Evolutionary conservation across 2,797 vertebrate genomes (phyloP).

Genomic region (Eurystomus glaucurus): DNA sequence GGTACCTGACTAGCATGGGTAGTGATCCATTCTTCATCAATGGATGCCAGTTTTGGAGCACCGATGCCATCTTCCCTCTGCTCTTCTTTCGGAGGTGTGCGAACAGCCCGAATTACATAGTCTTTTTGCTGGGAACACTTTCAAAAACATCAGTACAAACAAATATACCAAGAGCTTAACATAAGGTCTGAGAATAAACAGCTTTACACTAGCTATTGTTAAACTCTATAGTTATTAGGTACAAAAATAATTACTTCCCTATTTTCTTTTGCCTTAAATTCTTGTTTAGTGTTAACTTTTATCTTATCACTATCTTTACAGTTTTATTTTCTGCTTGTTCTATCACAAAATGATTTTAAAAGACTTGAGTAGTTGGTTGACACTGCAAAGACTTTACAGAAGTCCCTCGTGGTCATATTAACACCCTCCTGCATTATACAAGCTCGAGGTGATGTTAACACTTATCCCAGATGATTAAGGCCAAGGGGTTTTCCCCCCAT

Average conservation of each 20-base stretch:
- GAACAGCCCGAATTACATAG: slow-evolving; percentile 89
- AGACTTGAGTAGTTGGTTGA: background rate
- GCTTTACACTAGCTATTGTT: background rate
- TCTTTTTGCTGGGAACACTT: slow-evolving; percentile 91
- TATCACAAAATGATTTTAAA: background rate
- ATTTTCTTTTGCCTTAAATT: background rate
- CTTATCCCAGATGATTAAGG: background rate
- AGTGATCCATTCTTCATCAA: slow-evolving; percentile 91
- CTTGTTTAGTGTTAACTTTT: background rate
- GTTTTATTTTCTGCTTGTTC: background rate
- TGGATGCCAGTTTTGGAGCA: slow-evolving; percentile 75
- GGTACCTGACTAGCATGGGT: slow-evolving; percentile 93
- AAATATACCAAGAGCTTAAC: background rate
- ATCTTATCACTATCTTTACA: background rate
- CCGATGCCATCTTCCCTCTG: slow-evolving; percentile 21
- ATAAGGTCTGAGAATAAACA: background rate
- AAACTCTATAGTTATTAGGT: background rate
- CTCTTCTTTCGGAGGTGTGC: slow-evolving; percentile 87
- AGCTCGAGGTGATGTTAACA: background rate
- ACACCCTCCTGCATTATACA: background rate
- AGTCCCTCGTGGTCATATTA: background rate
- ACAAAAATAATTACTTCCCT: background rate
- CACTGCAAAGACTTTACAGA: background rate
- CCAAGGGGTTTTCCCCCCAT: rapidly evolving
- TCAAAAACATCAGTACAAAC: background rate